phyloP scores from a whole-genome alignment of 2,797 vertebrate species.

The Fratercula arctica region DNA sequence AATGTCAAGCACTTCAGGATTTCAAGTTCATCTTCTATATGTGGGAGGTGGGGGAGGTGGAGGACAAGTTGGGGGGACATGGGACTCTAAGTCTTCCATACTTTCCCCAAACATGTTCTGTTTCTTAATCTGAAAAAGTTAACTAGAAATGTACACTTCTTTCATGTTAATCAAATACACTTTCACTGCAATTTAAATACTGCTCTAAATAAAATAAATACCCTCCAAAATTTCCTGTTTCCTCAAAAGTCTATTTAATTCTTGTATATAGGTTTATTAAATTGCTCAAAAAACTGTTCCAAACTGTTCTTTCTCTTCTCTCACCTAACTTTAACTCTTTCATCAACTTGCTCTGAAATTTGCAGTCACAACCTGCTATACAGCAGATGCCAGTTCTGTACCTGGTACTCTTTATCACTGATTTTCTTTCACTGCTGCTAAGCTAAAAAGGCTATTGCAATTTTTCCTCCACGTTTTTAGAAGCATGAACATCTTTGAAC shows the following conservation, averaged over 20 bases:
- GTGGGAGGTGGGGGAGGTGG: fast-evolving
- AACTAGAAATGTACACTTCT: background rate
- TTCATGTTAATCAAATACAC: background rate
- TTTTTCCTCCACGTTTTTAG: background rate
- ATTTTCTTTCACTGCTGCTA: background rate
- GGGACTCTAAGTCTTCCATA: background rate
- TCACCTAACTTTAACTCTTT: background rate
- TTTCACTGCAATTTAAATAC: background rate
- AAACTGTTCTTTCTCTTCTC: background rate
- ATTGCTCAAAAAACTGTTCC: background rate
- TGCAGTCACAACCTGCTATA: background rate
- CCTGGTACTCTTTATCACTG: background rate
- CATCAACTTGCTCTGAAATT: background rate
- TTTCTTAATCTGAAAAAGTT: background rate
- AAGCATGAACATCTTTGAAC: background rate
- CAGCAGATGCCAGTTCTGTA: background rate
- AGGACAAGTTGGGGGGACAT: fast-evolving
- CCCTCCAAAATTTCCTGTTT: background rate
- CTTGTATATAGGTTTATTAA: background rate
- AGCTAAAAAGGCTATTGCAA: background rate
- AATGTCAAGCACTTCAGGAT: background rate
- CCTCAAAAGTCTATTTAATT: background rate
- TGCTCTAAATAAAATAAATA: background rate
- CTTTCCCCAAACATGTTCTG: background rate
- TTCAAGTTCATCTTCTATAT: background rate